These are phyloP conservation scores for Autographa gamma DNA, from an alignment of 2,888 invertebrate genomes.

Conservation along the genomic window DNA sequence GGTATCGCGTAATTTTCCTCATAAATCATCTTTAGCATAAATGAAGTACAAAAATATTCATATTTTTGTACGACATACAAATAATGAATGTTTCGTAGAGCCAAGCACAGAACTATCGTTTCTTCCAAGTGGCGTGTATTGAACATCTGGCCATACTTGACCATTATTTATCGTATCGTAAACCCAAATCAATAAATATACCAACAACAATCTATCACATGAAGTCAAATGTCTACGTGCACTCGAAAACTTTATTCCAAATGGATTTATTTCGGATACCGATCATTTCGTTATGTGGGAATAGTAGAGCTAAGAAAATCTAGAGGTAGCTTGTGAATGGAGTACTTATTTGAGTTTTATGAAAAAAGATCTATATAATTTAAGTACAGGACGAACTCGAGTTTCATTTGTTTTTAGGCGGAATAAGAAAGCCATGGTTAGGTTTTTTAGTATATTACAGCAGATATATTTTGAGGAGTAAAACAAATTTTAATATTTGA, in stretches of 20 bases:
- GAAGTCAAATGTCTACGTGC: slow-evolving; percentile 55
- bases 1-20: too few species aligned
- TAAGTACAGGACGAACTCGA: background rate
- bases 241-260: slow-evolving; percentile 55
- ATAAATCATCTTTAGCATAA: too few species aligned
- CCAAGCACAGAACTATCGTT: background rate
- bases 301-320: slow-evolving; percentile 15
- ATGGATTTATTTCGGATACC: slow-evolving; percentile 58
- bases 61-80: too few species aligned
- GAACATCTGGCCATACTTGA: background rate
- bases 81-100: too few species aligned
- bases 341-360: background rate
- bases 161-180: slow-evolving; percentile 51
- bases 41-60: too few species aligned
- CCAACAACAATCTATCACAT: slow-evolving; percentile 54
- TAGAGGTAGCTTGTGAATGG: slow-evolving; percentile 16
- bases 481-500: too few species aligned
- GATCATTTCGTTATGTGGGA: slow-evolving; percentile 53
- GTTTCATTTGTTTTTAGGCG: too few species aligned
- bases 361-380: background rate
- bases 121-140: background rate
- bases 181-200: slow-evolving; percentile 55
- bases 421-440: too few species aligned
- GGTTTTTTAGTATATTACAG: too few species aligned
- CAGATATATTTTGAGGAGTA: too few species aligned